Evolutionary conservation across 2,113 vertebrate species (phyloP).

Genomic region (Paradisaea rubra): DNA sequence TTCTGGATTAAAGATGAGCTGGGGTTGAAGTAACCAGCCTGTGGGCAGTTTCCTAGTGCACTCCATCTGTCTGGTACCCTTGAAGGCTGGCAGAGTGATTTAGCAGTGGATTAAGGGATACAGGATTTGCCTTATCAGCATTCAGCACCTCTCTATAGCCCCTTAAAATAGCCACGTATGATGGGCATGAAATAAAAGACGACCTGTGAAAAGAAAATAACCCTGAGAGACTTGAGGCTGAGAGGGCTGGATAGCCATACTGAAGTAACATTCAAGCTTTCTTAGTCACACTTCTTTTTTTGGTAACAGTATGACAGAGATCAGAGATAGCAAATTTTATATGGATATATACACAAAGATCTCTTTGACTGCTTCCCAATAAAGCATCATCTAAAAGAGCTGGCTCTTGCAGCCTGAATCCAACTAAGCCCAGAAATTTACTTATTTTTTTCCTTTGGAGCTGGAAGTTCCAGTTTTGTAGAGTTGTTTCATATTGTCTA

Average conservation of each 20-base stretch:
- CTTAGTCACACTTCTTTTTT: slow-evolving; percentile 39
- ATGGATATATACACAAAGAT: background rate
- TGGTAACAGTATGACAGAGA: slow-evolving; percentile 2
- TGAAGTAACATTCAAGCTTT: slow-evolving; percentile 20
- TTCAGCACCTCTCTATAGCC: slow-evolving; percentile 45
- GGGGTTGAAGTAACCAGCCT: slow-evolving; percentile 56
- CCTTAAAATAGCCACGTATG: slow-evolving; percentile 45
- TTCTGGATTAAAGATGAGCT: slow-evolving; percentile 68
- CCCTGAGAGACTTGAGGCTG: background rate
- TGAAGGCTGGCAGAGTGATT: slow-evolving; percentile 49
- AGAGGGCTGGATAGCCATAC: background rate
- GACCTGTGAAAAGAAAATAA: slow-evolving; percentile 44
- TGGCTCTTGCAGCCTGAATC: background rate
- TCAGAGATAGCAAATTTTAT: slow-evolving; percentile 18
- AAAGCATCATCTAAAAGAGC: background rate
- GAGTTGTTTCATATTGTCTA: background rate
- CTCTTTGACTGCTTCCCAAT: background rate
- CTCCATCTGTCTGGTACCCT: slow-evolving; percentile 48
- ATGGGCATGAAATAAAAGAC: slow-evolving; percentile 32
- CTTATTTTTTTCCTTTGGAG: background rate
- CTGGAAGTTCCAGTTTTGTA: background rate
- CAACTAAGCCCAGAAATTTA: background rate
- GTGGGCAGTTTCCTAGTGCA: slow-evolving; percentile 39
- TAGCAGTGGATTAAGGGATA: slow-evolving; percentile 55
- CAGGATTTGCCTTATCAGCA: slow-evolving; percentile 60